These are phyloP conservation scores for Willisornis vidua DNA, from an alignment of 2,113 vertebrate species.

Conservation along the genomic window DNA sequence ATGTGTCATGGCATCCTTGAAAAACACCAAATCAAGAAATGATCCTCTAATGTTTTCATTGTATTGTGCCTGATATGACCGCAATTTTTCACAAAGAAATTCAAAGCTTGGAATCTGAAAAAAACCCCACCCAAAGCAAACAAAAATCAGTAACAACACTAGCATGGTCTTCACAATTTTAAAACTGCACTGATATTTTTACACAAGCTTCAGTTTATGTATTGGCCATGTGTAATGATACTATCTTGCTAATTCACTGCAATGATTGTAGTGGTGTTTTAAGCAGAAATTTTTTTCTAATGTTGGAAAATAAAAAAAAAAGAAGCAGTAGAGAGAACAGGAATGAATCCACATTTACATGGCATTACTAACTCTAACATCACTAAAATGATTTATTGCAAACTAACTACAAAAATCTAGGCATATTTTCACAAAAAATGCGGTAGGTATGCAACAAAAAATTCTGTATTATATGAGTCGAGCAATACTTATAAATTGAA, in stretches of 20 bases:
- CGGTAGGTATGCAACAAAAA: neutral
- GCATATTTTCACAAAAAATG: neutral
- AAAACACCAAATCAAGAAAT: constrained; percentile 80
- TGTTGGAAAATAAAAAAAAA: neutral
- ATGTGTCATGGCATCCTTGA: constrained; percentile 83
- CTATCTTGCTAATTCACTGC: neutral
- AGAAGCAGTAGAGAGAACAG: neutral
- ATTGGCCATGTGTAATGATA: fast-evolving
- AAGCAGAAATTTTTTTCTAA: neutral
- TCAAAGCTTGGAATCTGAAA: constrained; percentile 74
- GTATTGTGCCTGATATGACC: constrained; percentile 74
- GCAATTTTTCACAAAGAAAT: constrained; percentile 72
- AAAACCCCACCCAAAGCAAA: neutral
- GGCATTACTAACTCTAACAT: neutral
- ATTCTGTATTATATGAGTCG: neutral
- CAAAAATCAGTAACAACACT: neutral
- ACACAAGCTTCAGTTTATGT: neutral
- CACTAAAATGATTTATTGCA: neutral
- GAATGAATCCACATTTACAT: neutral
- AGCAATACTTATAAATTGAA: neutral
- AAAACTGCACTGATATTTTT: neutral
- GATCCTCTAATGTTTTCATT: constrained; percentile 78
- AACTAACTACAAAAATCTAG: neutral
- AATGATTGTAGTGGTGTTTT: neutral
- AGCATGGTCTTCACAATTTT: neutral